Base-by-base conservation (phyloP, 2,888 invertebrate genomes). In the Acronicta psi region DNA sequence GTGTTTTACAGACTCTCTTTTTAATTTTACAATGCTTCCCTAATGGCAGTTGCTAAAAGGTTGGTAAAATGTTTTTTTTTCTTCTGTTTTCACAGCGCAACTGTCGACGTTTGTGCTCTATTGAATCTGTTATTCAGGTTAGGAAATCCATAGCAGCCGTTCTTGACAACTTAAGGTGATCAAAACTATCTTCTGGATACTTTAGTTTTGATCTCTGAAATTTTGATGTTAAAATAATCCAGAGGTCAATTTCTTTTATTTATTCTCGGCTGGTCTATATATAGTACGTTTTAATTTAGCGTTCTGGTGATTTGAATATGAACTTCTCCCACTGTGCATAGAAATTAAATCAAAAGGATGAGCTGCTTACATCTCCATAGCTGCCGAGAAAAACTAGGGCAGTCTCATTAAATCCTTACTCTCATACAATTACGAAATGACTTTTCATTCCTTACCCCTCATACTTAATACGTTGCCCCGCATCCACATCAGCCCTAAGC, bases 331-430 rank as follows among this genome's bases (percentile, higher is more conserved):
- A 54, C 7, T 14, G 11, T 10, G 20, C 11, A 18, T 7, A 6
- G 25, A 13, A 36, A 20, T 18, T 7, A 20, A 14, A 37, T 37
- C 23, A 47, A 25, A 7, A 13, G 23, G 11, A 37, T 23, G 23
- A n/a, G 11, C 20, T 36, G n/a, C 46, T n/a, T 18, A 46, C 18
- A n/a, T n/a, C 8, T n/a, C 11, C n/a, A 18, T 11, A 37, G n/a
- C n/a, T 16, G 18, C 16, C 23, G 8, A 11, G 37, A n/a, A n/a
- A 64, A 69, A 41, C 65, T 65, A 57, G 69, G 69, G 29, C 65
- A 65, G 65, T 56, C 65, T 69, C 69, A 69, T 69, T 69, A 69
- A 69, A 64, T 59, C 64, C 59, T 68, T 64, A 59, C 54, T 59
- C 31, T 8, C 51, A 53, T 16, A 56, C 50, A 69, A 60, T 65